A percentile compares a stretch with the other conserved stretches of the same genome.
phyloP scores from a whole-genome alignment of 1,140 invertebrate species.

The Scylla paramamosain region DNA sequence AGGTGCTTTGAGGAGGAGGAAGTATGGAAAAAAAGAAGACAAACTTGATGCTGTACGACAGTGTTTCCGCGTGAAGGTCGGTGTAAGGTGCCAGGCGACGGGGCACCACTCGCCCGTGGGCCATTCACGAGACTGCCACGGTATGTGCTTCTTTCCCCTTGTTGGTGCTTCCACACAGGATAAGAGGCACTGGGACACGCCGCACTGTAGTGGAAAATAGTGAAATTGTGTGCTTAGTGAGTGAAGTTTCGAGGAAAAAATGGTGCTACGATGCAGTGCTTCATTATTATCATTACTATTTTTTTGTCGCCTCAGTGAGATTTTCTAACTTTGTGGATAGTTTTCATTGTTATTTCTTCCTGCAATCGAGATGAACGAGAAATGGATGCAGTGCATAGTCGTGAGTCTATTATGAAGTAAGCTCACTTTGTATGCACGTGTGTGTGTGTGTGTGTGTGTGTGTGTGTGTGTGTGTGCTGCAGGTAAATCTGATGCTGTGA shows the following conservation, averaged over 20 bases:
- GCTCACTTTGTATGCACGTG: not conserved
- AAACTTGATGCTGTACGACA: not conserved
- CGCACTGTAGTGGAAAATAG: not conserved
- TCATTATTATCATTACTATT: not conserved
- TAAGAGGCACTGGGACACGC: not conserved
- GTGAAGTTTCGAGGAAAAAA: not conserved
- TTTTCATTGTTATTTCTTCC: not conserved
- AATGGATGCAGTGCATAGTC: not conserved
- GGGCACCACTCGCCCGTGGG: not conserved
- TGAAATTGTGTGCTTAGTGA: not conserved
- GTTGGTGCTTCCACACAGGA: not conserved
- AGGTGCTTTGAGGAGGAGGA: not conserved
- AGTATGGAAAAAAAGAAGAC: not conserved
- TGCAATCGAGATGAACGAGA: not conserved
- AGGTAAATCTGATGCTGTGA: too few species aligned
- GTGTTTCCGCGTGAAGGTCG: constrained; percentile 5
- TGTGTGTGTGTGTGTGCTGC: not conserved
- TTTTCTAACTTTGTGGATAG: not conserved
- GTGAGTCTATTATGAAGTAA: not conserved
- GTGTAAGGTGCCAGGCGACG: not conserved
- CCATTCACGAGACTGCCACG: not conserved
- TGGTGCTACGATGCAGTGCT: not conserved
- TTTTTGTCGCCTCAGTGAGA: not conserved
- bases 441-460: constrained; percentile 20
- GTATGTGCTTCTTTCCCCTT: not conserved